These are phyloP conservation scores for Corythoichthys haematopterus DNA, from an alignment of 2,113 vertebrate species.

Conservation along the genomic window DNA sequence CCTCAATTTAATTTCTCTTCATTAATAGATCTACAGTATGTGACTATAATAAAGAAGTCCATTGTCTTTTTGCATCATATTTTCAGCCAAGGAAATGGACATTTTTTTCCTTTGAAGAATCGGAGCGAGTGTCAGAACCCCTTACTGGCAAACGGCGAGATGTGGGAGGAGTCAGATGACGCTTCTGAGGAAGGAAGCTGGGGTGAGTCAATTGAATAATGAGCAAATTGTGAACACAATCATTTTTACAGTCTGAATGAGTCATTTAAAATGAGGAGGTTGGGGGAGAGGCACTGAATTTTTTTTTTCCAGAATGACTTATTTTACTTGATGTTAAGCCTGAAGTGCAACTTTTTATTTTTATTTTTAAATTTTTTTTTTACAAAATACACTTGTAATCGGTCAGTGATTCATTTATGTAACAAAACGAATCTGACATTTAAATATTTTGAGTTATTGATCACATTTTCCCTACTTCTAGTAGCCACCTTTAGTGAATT, in stretches of 20 bases:
- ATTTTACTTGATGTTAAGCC: too few relatives aligned
- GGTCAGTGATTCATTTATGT: background rate
- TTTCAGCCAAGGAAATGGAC: constrained; percentile 87
- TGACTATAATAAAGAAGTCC: too few relatives aligned
- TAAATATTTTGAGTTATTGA: background rate
- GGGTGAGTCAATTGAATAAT: constrained; percentile 69
- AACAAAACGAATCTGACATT: background rate
- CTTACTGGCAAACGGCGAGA: constrained; percentile 82
- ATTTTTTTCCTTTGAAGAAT: constrained; percentile 85
- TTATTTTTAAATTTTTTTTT: too few relatives aligned
- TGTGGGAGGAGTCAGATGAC: constrained; percentile 83
- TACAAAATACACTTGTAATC: too few relatives aligned
- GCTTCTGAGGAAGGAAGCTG: constrained; percentile 78
- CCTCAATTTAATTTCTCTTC: too few relatives aligned
- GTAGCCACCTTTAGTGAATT: too few relatives aligned
- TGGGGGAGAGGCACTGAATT: too few relatives aligned
- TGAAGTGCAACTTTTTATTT: too few relatives aligned
- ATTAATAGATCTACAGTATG: background rate
- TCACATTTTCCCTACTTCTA: background rate
- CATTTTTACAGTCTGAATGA: background rate
- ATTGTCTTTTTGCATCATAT: constrained; percentile 18
- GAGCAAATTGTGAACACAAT: background rate
- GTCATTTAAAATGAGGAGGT: background rate
- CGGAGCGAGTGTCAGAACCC: constrained; percentile 83
- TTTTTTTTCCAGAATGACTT: too few relatives aligned